Evolutionary conservation across 1,140 invertebrate genomes (phyloP), one percentile per base, ranked within the genome.

Genomic region (Phthorimaea operculella): DNA sequence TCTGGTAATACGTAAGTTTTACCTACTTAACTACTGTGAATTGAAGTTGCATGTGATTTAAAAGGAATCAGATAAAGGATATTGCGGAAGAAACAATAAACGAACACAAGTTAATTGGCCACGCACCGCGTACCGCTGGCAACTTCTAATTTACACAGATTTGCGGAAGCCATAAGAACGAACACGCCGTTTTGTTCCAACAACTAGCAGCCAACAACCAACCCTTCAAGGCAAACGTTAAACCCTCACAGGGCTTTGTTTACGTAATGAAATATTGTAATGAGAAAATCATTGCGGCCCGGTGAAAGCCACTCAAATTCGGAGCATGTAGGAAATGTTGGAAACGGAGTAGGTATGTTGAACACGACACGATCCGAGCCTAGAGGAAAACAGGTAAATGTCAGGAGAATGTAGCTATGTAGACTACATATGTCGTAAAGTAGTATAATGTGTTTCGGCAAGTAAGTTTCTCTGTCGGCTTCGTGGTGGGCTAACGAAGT

Each of bases 221-320:
- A 47, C 44, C 44, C 44, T 47, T 47, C 12, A 47, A 47, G 44
- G 44, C 39, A 42, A 42, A 42, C 39, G 39, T 14, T n/a, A 42
- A 14, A 28, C 21, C 39, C 14, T n/a, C 21, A 28, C 21, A 28
- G 39, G 14, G 11, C 4, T 16, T 47, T 47, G 44, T 47, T 47
- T 47, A 17, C 44, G 44, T 47, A 47, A 47, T 47, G 44, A 47
- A 12, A 39, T 39, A 39, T 39, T n/a, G 36, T 39, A 39, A 47
- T 47, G n/a, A 16, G 44, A 47, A 47, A 47, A 47, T 47, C 15
- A 47, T 47, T n/a, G 15, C 15, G 11, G 36, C 36, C 39, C 15
- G 16, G 44, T 47, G 44, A 47, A 47, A 47, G 44, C 44, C 16
- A 39, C 16, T 47, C 8, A 47, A 47, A 47, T 47, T 47, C 8